Conservation (phyloP, 92 coral and sea anemone species). For the Epizoanthus stellaris region DNA sequence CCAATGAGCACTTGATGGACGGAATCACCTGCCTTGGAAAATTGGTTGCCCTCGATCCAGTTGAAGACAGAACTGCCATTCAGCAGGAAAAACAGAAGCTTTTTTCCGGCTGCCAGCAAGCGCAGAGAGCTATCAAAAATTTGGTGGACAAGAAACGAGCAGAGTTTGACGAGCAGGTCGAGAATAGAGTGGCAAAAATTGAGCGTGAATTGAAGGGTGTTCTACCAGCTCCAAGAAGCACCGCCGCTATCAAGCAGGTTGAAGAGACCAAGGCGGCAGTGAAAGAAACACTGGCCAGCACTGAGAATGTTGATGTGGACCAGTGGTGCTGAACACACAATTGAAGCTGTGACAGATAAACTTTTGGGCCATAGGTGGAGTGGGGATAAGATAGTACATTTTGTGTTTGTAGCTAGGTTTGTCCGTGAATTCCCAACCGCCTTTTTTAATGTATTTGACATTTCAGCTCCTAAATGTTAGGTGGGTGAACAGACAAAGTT, state of each 20-base stretch:
- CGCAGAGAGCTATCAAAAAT: slow-evolving; percentile 46
- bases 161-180: slow-evolving; percentile 57
- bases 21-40: slow-evolving; percentile 65
- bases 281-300: neutral
- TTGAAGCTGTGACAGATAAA: neutral
- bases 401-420: no score
- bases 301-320: neutral
- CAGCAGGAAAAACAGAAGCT: slow-evolving; percentile 35
- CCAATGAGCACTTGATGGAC: slow-evolving; percentile 58
- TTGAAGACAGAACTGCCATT: slow-evolving; percentile 18
- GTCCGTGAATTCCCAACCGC: no score
- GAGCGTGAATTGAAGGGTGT: slow-evolving; percentile 53
- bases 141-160: slow-evolving; percentile 37
- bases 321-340: neutral
- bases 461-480: no score
- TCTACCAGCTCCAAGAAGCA: slow-evolving; percentile 42
- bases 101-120: slow-evolving; percentile 37
- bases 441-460: no score
- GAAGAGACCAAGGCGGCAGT: slow-evolving; percentile 33
- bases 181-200: slow-evolving; percentile 57
- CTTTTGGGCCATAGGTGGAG: neutral
- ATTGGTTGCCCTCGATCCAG: slow-evolving; percentile 60
- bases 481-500: no score
- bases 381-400: no score
- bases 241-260: neutral